phyloP scores from a whole-genome alignment of 2,888 invertebrate species.

The Ornithoptera priamus region DNA sequence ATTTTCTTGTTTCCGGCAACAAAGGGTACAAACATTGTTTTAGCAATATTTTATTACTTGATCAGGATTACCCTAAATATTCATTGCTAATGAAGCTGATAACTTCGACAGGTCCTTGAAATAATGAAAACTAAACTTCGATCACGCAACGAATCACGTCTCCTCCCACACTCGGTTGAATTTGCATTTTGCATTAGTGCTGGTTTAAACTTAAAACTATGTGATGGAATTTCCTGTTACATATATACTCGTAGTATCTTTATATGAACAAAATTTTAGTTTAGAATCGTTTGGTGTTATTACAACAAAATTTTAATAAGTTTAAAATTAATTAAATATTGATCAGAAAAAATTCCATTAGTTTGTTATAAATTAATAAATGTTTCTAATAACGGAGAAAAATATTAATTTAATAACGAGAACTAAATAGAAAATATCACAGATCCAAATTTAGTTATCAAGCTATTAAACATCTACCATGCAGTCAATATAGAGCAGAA shows the following conservation, averaged over 20 bases:
- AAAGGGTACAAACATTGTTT: no score
- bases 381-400: neutral
- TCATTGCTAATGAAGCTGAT: neutral
- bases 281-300: no score
- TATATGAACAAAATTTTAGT: no score
- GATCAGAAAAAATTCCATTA: neutral
- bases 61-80: no score
- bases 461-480: no score
- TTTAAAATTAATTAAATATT: no score
- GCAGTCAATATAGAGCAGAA: neutral
- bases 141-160: slow-evolving; percentile 7
- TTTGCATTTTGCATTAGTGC: slow-evolving; percentile 6
- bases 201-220: neutral
- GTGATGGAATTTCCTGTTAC: slow-evolving; percentile 12
- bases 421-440: neutral
- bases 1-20: no score
- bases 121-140: slow-evolving; percentile 5
- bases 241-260: neutral
- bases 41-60: no score
- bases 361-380: neutral
- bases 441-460: no score
- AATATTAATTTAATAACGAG: neutral
- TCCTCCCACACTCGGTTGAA: neutral
- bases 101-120: neutral
- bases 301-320: no score